Base-by-base conservation (phyloP, 2,113 vertebrate genomes). In the Pagrus major region DNA sequence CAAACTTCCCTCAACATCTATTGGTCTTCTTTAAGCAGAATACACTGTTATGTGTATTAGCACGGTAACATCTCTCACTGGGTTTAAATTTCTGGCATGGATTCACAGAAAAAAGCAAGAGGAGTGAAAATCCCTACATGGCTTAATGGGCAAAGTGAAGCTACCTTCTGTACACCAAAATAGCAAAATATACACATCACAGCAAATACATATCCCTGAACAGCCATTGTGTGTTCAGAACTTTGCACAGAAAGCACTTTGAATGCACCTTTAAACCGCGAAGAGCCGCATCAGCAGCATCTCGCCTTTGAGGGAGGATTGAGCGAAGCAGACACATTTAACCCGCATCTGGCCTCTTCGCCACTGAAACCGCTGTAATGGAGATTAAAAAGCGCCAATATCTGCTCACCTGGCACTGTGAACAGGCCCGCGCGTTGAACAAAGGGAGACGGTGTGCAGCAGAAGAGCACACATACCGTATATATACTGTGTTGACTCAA, bases 251-350 rank as follows among this genome's bases (percentile, higher is more conserved):
- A 78, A 80, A 90, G 87, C 78, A 78, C 71, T 90, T 71, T 86
- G 55, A 86, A 88, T 47, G 80, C 68, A 70, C 76, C 75, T 69
- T 64, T 74, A 85, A 88, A 77, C 83, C 75, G 49, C 21, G 8
- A 73, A 80, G 44, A 87, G 84, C 90, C 76, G 70, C 85, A 83
- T 91, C 90, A 92, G 88, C 92, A 91, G 85, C 88, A 65, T 81
- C 60, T 78, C 21, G 74, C 76, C 71, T 92, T 84, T 84, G 75
- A 87, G 54, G 84, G 52, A 51, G 84, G 58, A 82, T 70, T 71
- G 61, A 81, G 78, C 20, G 0, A 44, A 80, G 86, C 70, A 42
- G 59, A 80, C 60, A 69, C 74, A 47, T 84, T 88, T 75, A 83
- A 77, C 79, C 78, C 41, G 9, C 21, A 49, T 78, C 65, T 74